Evolutionary conservation across 2,888 invertebrate genomes (phyloP), one percentile per base, ranked within the genome.

Genomic region (Dasypogon diadema): DNA sequence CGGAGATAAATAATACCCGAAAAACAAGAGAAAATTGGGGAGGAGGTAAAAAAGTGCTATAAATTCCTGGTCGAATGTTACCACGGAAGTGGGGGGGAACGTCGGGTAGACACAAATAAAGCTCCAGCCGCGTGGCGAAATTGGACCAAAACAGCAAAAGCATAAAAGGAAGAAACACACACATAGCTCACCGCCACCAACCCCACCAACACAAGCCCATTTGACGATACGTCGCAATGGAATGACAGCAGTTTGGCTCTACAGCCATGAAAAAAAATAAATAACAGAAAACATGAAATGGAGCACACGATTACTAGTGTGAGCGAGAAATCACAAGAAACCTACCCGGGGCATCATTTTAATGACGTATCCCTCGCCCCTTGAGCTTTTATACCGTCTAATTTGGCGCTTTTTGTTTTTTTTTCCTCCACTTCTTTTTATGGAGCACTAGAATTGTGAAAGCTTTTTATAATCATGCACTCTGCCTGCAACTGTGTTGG

Each of bases 131-230:
- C 37, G 42, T 60, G 37, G 12, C 10, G 60, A 60, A 60, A 60
- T 60, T 60, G 60, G 60, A 60, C 37, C 60, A 60, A 60, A 60
- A 37, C 60, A 60, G 37, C 37, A 60, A 37, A 60, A 58, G 58
- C 30, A 56, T 24, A 56, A 12, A 16, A 58, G 58, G 34, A 58
- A 58, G 58, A 58, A 30, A 42, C 0, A 12, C 42, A 42, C 34
- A 30, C 1, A 30, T 30, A 30, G 30, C 30, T 3, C 30, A 30
- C 4, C 8, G n/a, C n/a, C n/a, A n/a, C n/a, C n/a, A n/a, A n/a
- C n/a, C n/a, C n/a, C n/a, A n/a, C n/a, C n/a, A n/a, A n/a, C n/a
- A n/a, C n/a, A n/a, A n/a, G n/a, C n/a, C n/a, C n/a, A n/a, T n/a
- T n/a, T n/a, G n/a, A n/a, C n/a, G n/a, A n/a, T n/a, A n/a, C 48